These are phyloP conservation scores for Caiman crocodilus DNA, from an alignment of 2,797 vertebrate genomes.

Conservation along the genomic window DNA sequence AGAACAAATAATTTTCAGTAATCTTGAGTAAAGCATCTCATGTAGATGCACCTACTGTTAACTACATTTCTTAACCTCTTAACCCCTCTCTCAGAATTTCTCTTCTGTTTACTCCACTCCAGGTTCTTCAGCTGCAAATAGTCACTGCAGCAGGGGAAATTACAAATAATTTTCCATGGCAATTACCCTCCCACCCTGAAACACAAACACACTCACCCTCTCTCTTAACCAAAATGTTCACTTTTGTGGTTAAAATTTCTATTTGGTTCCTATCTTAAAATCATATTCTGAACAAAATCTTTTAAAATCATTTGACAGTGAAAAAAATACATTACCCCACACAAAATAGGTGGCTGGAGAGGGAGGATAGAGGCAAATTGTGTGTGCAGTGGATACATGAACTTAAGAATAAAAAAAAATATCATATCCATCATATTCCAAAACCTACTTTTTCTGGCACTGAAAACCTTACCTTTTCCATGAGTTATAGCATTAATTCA, in stretches of 20 bases:
- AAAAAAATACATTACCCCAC: not conserved
- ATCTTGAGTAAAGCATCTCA: too few relatives aligned
- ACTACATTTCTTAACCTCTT: not conserved
- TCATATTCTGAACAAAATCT: not conserved
- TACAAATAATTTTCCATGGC: not conserved
- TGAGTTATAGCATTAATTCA: not conserved
- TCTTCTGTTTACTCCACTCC: not conserved
- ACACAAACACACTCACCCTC: not conserved
- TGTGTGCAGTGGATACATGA: not conserved
- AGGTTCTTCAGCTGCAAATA: not conserved
- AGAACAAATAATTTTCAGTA: too few relatives aligned
- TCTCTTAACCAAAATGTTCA: not conserved
- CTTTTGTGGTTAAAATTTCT: not conserved
- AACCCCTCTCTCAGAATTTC: not conserved
- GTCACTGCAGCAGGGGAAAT: not conserved
- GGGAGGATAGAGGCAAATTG: too few relatives aligned
- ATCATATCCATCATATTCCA: not conserved
- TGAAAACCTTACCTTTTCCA: not conserved
- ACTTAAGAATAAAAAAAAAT: not conserved
- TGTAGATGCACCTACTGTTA: too few relatives aligned
- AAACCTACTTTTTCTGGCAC: not conserved
- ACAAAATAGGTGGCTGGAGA: too few relatives aligned
- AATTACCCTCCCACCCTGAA: not conserved
- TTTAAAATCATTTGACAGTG: not conserved
- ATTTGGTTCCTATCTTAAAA: not conserved